A percentile compares a stretch with the other conserved stretches of the same genome.
Conservation (phyloP, 2,113 vertebrate species). For the Pteropus alecto region DNA sequence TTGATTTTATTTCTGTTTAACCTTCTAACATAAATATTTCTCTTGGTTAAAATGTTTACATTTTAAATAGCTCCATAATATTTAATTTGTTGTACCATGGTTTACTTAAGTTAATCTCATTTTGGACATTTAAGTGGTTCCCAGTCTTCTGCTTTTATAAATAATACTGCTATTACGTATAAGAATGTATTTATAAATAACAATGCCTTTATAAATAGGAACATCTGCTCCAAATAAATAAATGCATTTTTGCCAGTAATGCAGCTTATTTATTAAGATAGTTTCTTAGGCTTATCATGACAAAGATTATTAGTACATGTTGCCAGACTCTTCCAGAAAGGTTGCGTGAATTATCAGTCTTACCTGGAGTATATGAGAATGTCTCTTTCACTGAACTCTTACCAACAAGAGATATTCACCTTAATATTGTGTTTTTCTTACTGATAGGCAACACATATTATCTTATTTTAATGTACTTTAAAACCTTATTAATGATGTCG, state of each 20-base stretch:
- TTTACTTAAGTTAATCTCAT: not conserved
- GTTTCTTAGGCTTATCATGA: not conserved
- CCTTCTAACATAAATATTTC: not conserved
- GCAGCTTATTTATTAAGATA: not conserved
- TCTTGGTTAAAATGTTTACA: not conserved
- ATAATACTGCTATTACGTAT: not conserved
- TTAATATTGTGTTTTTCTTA: not conserved
- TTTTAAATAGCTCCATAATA: not conserved
- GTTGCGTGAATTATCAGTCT: not conserved
- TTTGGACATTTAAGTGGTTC: not conserved
- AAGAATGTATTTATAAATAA: not conserved
- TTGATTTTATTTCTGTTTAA: constrained; percentile 3
- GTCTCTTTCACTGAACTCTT: not conserved
- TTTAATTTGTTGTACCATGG: not conserved
- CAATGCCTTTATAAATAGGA: not conserved
- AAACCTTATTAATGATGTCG: not conserved
- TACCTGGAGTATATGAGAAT: not conserved
- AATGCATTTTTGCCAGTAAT: not conserved
- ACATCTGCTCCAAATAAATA: not conserved
- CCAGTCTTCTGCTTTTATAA: not conserved
- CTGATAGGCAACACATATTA: not conserved
- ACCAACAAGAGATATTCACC: not conserved
- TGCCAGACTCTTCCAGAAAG: not conserved
- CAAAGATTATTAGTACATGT: not conserved
- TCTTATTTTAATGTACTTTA: not conserved